Conservation (phyloP, 2,113 vertebrate species). For the Chloebia gouldiae region DNA sequence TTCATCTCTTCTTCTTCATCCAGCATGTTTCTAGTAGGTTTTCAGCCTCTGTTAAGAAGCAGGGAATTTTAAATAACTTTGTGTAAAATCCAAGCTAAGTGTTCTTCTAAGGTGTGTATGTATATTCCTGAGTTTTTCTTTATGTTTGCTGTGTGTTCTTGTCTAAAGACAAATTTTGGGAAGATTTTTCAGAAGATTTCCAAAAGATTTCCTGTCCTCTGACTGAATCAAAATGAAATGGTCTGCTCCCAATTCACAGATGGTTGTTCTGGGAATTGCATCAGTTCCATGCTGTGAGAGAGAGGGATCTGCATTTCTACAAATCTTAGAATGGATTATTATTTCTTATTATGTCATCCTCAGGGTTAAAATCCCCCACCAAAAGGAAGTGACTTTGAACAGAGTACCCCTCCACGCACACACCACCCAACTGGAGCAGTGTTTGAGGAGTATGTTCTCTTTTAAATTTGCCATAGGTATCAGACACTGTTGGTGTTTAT, state of each 20-base stretch:
- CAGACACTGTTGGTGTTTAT: background rate
- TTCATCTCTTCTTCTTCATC: background rate
- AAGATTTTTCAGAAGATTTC: background rate
- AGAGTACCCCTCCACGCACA: background rate
- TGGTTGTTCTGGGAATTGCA: background rate
- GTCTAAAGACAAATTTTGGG: background rate
- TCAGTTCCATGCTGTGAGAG: background rate
- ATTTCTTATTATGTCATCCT: background rate
- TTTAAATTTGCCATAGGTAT: background rate
- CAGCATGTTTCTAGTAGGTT: background rate
- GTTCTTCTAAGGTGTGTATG: accelerated
- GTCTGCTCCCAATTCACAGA: accelerated
- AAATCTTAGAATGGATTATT: background rate
- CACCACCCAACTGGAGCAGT: background rate
- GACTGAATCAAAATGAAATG: background rate
- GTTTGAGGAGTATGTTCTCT: background rate
- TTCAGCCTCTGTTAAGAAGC: background rate
- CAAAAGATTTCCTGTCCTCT: background rate
- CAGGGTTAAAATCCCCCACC: background rate
- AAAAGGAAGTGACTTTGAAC: background rate
- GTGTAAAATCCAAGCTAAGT: background rate
- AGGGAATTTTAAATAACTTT: background rate
- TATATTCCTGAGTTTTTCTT: background rate
- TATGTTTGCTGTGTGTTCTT: background rate
- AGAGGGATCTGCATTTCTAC: background rate